phyloP scores from a whole-genome alignment of 2,888 invertebrate genomes.

The Phyllotreta striolata region DNA sequence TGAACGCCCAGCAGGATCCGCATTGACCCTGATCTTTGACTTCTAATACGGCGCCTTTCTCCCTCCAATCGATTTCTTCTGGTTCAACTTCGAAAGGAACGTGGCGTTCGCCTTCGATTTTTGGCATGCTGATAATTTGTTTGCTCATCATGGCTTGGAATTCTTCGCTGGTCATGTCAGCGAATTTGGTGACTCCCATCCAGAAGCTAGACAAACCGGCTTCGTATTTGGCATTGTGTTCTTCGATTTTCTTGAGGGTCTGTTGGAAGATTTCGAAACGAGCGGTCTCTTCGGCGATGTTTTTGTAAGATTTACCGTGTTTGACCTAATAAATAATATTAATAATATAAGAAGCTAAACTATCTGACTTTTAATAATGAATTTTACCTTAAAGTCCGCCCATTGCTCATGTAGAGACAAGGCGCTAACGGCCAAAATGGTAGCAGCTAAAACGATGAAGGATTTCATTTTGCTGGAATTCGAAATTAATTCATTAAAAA shows the following conservation, averaged over 20 bases:
- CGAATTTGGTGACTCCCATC: constrained; percentile 37
- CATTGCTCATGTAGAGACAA: background rate
- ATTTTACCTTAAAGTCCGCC: too few relatives aligned
- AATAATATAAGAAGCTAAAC: too few relatives aligned
- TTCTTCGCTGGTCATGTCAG: constrained; percentile 41
- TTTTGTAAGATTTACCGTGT: constrained; percentile 3
- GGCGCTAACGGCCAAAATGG: background rate
- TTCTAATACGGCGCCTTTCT: constrained; percentile 12
- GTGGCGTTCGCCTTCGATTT: background rate
- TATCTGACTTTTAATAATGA: too few relatives aligned
- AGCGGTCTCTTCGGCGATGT: background rate
- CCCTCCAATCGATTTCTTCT: constrained; percentile 15
- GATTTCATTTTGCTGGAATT: too few relatives aligned
- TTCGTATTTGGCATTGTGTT: constrained; percentile 40
- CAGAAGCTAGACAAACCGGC: constrained; percentile 37
- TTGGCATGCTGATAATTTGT: background rate
- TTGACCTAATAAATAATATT: too few relatives aligned
- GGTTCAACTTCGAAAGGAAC: background rate
- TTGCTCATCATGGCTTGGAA: constrained; percentile 21
- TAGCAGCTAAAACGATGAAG: background rate
- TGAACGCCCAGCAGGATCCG: constrained; percentile 20
- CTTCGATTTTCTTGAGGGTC: constrained; percentile 26
- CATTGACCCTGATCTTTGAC: constrained; percentile 23
- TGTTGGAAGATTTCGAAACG: background rate
- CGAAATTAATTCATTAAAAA: too few relatives aligned